phyloP scores from a whole-genome alignment of 2,888 invertebrate species.

The Byasa hedistus region DNA sequence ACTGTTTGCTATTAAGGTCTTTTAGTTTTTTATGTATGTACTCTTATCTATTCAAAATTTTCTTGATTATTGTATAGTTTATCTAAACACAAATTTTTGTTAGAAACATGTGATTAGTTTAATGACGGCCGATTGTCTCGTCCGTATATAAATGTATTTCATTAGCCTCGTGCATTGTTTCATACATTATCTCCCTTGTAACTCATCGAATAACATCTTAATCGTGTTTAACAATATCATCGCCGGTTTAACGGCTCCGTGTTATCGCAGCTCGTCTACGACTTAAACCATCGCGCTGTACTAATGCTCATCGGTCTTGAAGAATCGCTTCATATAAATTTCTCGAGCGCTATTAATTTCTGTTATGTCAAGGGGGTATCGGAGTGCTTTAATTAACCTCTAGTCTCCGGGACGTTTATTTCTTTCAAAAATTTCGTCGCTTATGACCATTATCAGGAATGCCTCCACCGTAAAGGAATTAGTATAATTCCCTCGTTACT shows the following conservation, averaged over 20 bases:
- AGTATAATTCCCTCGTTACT: slow-evolving; percentile 32
- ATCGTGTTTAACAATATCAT: slow-evolving; percentile 12
- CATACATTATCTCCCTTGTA: too few relatives aligned
- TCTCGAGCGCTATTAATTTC: slow-evolving; percentile 68
- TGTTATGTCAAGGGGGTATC: slow-evolving; percentile 62
- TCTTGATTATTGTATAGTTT: too few relatives aligned
- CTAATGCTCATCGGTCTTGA: slow-evolving; percentile 61
- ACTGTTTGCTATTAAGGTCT: too few relatives aligned
- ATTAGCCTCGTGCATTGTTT: too few relatives aligned
- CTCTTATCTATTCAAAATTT: too few relatives aligned
- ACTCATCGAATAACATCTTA: slow-evolving; percentile 6
- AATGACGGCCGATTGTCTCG: too few relatives aligned
- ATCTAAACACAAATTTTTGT: too few relatives aligned
- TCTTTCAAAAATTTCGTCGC: slow-evolving; percentile 33
- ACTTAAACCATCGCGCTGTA: slow-evolving; percentile 37
- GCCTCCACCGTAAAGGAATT: slow-evolving; percentile 27
- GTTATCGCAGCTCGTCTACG: slow-evolving; percentile 26
- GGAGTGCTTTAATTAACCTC: slow-evolving; percentile 64
- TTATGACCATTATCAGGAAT: slow-evolving; percentile 32
- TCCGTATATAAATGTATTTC: too few relatives aligned
- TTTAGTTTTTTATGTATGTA: too few relatives aligned
- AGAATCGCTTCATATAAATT: slow-evolving; percentile 73
- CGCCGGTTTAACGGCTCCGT: not conserved
- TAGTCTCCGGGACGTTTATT: slow-evolving; percentile 39
- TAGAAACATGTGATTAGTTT: too few relatives aligned